Evolutionary conservation across 2,797 vertebrate genomes (phyloP).

Genomic region (Otus scops): DNA sequence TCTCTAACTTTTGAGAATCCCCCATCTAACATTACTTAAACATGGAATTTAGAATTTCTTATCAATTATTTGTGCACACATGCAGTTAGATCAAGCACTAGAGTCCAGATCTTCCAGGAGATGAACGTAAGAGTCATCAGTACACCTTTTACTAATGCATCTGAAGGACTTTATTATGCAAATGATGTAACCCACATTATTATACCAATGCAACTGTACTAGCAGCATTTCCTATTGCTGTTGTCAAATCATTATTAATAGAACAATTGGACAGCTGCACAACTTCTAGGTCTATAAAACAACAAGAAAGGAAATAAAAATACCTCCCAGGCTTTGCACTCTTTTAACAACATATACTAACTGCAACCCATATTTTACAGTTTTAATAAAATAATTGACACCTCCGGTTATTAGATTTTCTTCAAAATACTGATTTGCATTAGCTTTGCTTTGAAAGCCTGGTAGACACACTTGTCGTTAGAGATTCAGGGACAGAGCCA

Average conservation of each 20-base stretch:
- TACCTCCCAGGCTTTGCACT: neutral
- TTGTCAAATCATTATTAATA: neutral
- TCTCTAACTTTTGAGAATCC: neutral
- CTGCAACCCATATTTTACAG: neutral
- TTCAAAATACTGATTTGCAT: neutral
- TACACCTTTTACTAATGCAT: accelerated
- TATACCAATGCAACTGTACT: neutral
- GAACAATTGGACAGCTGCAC: neutral
- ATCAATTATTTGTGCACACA: neutral
- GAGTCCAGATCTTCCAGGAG: neutral
- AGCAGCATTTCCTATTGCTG: neutral
- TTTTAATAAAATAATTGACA: neutral
- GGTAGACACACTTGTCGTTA: neutral
- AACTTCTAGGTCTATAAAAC: neutral
- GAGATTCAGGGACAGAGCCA: neutral
- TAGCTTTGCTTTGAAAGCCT: neutral
- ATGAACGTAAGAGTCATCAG: accelerated
- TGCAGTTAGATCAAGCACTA: neutral
- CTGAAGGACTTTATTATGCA: neutral
- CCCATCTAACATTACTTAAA: accelerated
- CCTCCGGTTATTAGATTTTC: neutral
- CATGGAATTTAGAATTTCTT: neutral
- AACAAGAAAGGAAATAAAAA: neutral
- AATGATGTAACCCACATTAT: neutral
- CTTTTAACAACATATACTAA: neutral